Conservation (phyloP, 1,140 invertebrate species). For the Diorhabda sublineata region DNA sequence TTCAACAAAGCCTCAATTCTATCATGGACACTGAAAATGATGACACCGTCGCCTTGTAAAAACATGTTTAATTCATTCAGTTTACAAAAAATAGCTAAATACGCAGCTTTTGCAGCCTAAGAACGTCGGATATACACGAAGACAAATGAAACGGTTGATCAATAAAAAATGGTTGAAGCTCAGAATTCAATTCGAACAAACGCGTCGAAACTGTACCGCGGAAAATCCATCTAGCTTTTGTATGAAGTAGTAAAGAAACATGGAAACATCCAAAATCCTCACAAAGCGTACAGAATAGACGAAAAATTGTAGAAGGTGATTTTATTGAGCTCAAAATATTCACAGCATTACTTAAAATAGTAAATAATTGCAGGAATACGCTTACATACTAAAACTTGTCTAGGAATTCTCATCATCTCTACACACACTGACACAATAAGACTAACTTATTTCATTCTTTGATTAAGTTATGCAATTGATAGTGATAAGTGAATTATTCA, state of each 20-base stretch:
- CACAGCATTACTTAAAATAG: conserved; percentile 33
- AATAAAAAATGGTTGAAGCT: not conserved
- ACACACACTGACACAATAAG: not conserved
- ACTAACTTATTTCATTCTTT: not conserved
- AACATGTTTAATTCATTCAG: not conserved
- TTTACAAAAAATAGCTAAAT: conserved; percentile 4
- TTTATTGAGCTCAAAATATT: conserved; percentile 42
- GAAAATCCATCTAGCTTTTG: conserved; percentile 31
- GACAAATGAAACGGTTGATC: not conserved
- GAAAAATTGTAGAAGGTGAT: conserved; percentile 36
- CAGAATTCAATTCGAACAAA: not conserved
- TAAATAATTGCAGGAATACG: not conserved
- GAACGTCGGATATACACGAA: not conserved
- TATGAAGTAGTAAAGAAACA: conserved; percentile 24
- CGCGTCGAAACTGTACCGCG: conserved; percentile 32
- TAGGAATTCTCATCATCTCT: not conserved
- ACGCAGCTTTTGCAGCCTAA: not conserved
- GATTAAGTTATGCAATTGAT: too few species aligned
- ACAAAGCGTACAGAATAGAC: conserved; percentile 36
- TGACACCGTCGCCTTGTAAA: not conserved
- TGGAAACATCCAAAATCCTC: conserved; percentile 31
- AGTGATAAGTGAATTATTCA: too few species aligned
- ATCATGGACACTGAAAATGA: not conserved
- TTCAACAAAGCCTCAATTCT: not conserved
- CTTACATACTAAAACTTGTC: not conserved